phyloP scores from a whole-genome alignment of 2,888 invertebrate species.

The Acheta domesticus region DNA sequence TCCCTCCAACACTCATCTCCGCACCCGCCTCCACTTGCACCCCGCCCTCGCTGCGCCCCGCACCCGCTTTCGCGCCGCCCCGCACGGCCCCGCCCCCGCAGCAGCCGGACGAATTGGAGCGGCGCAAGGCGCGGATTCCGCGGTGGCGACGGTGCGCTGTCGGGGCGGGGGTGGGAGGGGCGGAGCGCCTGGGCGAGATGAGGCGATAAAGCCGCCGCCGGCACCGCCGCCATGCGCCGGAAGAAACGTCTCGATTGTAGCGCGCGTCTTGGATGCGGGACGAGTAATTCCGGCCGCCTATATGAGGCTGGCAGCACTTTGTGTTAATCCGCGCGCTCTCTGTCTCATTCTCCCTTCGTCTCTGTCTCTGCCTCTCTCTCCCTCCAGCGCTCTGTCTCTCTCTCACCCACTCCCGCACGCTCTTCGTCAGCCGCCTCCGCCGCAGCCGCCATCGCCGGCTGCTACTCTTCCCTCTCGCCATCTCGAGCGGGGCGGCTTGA shows the following conservation, averaged over 20 bases:
- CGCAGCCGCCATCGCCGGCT: background rate
- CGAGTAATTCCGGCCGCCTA: conserved; percentile 25
- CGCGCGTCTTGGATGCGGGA: conserved; percentile 18
- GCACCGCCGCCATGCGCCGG: background rate
- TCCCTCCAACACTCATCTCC: background rate
- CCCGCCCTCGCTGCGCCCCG: background rate
- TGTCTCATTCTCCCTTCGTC: conserved; percentile 11
- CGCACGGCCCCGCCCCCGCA: background rate
- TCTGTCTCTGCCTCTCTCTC: background rate
- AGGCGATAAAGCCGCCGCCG: background rate
- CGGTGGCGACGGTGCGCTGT: background rate
- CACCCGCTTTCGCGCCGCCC: background rate
- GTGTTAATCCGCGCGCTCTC: conserved; percentile 29
- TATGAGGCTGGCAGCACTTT: conserved; percentile 29
- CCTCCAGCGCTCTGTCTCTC: background rate
- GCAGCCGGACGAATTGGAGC: background rate
- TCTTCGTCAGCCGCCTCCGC: background rate
- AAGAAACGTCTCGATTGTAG: conserved; percentile 18
- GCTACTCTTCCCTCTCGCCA: background rate
- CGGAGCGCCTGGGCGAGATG: background rate
- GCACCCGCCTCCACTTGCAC: background rate
- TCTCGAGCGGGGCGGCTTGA: conserved; percentile 20
- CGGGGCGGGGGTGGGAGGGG: background rate
- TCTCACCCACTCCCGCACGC: background rate
- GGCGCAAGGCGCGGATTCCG: background rate